phyloP scores from a whole-genome alignment of 2,113 vertebrate genomes.

The Acrocephalus arundinaceus region DNA sequence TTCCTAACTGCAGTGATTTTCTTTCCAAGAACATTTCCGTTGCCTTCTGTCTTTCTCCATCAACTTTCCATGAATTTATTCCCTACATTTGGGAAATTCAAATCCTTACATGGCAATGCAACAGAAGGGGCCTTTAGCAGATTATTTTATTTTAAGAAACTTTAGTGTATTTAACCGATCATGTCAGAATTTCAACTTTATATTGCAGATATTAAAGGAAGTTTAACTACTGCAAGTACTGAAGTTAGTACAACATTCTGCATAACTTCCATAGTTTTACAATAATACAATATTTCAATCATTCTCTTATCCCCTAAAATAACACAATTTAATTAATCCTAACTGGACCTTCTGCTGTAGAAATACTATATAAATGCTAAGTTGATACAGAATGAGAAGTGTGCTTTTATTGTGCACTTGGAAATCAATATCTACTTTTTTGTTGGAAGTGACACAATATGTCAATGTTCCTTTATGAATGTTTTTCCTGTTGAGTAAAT shows the following conservation, averaged over 20 bases:
- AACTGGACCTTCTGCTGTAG: slow-evolving; percentile 18
- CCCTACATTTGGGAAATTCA: background rate
- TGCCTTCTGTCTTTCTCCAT: background rate
- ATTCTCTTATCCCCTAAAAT: slow-evolving; percentile 31
- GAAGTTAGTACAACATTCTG: background rate
- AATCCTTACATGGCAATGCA: background rate
- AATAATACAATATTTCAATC: background rate
- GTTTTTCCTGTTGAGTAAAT: slow-evolving; percentile 21
- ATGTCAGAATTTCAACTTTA: background rate
- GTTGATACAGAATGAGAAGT: slow-evolving; percentile 19
- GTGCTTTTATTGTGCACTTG: background rate
- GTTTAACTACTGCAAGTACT: background rate
- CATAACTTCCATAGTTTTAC: slow-evolving; percentile 17
- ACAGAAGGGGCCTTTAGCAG: background rate
- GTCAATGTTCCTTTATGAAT: background rate
- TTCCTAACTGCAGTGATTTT: background rate
- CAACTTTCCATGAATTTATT: background rate
- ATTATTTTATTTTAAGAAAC: background rate
- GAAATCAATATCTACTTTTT: slow-evolving; percentile 41
- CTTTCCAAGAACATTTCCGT: background rate
- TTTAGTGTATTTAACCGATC: background rate
- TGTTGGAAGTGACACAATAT: slow-evolving; percentile 29
- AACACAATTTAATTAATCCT: slow-evolving; percentile 39
- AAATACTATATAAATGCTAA: background rate
- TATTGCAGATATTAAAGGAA: background rate